These are phyloP conservation scores for Phortica variegata DNA, from an alignment of 1,140 invertebrate genomes.

Conservation along the genomic window DNA sequence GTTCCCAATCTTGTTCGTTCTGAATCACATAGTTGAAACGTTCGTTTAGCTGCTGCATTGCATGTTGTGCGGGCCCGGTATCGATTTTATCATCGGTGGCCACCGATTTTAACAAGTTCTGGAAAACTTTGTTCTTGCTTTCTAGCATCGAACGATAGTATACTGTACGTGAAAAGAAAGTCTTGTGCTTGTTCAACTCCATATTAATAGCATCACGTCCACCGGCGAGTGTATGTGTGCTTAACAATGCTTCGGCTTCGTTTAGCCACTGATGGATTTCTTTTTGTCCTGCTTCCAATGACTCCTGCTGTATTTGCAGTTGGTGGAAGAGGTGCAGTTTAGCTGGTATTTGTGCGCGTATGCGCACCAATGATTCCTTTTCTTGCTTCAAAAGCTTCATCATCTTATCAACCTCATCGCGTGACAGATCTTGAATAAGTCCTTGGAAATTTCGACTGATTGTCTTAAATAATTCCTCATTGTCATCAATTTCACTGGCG, in stretches of 20 bases:
- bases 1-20: conserved; percentile 75
- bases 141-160: conserved; percentile 93
- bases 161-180: conserved; percentile 82
- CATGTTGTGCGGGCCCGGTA: conserved; percentile 67
- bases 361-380: conserved; percentile 80
- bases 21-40: conserved; percentile 74
- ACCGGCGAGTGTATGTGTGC: conserved; percentile 63
- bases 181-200: conserved; percentile 79
- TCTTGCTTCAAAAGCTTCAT: conserved; percentile 87
- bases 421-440: conserved; percentile 84
- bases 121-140: conserved; percentile 92
- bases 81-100: conserved; percentile 72
- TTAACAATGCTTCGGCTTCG: conserved; percentile 75
- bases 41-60: conserved; percentile 79
- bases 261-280: conserved; percentile 85
- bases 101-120: conserved; percentile 79
- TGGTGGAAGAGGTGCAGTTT: conserved; percentile 80
- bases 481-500: conserved; percentile 78
- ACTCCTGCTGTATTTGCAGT: conserved; percentile 85
- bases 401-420: conserved; percentile 87
- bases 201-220: conserved; percentile 73
- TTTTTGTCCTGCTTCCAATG: conserved; percentile 79
- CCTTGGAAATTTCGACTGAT: conserved; percentile 88
- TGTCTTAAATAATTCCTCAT: conserved; percentile 86
- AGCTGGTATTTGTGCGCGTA: conserved; percentile 77